Percentiles rank a stretch among this genome's conserved stretches.
Evolutionary conservation across 2,797 vertebrate genomes (phyloP).

Genomic region (Chrysocyon brachyurus): DNA sequence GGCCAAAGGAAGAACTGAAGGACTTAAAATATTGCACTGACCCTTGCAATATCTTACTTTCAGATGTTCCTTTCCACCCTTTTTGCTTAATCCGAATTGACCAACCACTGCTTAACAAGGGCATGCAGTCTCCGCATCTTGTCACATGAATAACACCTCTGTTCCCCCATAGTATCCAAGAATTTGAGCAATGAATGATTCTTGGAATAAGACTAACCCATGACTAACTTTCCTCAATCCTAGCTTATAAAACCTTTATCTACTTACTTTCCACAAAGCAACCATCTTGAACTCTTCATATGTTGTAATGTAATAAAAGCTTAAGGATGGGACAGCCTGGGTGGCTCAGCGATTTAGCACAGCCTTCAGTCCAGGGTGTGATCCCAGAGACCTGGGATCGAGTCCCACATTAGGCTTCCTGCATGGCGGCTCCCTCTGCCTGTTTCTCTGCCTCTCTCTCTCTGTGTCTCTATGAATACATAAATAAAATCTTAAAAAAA

Average conservation of each 20-base stretch:
- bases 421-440: too few species aligned
- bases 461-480: too few species aligned
- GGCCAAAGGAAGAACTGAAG: not conserved
- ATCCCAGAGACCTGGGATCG: too few species aligned
- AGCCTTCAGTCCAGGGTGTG: too few species aligned
- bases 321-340: too few species aligned
- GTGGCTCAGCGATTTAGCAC: too few species aligned
- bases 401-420: too few species aligned
- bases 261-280: not conserved
- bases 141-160: not conserved
- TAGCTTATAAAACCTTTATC: not conserved
- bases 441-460: too few species aligned
- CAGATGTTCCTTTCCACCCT: rapidly evolving
- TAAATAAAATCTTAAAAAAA: too few species aligned
- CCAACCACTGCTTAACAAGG: not conserved
- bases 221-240: not conserved
- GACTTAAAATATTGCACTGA: not conserved
- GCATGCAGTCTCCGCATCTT: not conserved
- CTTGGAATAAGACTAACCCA: not conserved
- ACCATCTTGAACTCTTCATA: not conserved
- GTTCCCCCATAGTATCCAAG: not conserved
- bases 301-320: not conserved
- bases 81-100: not conserved
- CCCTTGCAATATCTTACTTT: not conserved
- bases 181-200: not conserved